Base-by-base conservation (phyloP, 2,113 vertebrate genomes). In the Otis tarda region DNA sequence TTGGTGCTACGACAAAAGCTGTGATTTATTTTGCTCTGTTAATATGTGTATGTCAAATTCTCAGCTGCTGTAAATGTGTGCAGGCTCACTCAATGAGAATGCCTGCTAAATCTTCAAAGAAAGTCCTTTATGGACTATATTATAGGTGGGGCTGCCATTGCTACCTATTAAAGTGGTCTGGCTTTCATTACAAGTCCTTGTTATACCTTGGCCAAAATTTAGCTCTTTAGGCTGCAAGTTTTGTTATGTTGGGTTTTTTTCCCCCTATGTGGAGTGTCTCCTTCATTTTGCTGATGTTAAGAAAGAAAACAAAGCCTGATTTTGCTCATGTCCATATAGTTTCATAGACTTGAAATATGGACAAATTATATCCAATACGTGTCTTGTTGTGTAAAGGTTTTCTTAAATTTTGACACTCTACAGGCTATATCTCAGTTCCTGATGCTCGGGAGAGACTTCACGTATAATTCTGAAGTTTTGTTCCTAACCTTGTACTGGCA, bases 91-190 rank as follows among this genome's bases (percentile, higher is more conserved):
- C 76, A 85, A 70, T 4, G 12, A 50, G 80, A 93, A 90, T 83
- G 50, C 28, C 67, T 76, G n/a, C 65, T 89, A 87, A 92, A 93
- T 89, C 92, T 96, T 96, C 93, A 96, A 96, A 95, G 94, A 27
- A 80, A 77, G 28, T 77, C 18, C 52, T 95, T 94, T 95, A 94
- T 67, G 75, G 83, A 27, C 33, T 91, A 6, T 79, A 57, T 82
- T 84, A 30, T 91, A 94, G 85, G 71, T 94, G 79, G 67, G 45
- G 50, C 43, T 89, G 83, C 76, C 35, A 83, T 77, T 83, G 65
- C 39, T 93, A 92, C 83, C 90, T 96, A 93, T 95, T 93, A 89
- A 93, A 93, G 39, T 45, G 25, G 56, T 86, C 94, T 96, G 96
- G 71, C 71, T 93, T 92, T 90, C 60, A 90, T 97, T 96, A 92